phyloP scores from a whole-genome alignment of 2,888 invertebrate species.

The Diplazon laetatorius region DNA sequence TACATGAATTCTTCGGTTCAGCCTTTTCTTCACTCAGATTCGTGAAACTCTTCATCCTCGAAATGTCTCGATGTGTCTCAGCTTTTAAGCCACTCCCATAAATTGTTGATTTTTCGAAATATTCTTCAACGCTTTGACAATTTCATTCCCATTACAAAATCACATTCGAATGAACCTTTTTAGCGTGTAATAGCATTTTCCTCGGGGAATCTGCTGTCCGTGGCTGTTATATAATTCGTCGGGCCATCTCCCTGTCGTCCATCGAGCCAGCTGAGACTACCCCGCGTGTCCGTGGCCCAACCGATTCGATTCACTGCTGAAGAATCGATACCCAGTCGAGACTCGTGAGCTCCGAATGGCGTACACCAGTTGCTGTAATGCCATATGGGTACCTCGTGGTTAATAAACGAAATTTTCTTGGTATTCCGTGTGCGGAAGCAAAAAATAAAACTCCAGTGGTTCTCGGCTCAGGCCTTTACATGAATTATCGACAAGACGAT shows the following conservation, averaged over 20 bases:
- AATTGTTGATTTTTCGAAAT: no score
- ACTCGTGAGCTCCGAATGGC: neutral
- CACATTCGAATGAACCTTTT: neutral
- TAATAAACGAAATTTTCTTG: constrained; percentile 45
- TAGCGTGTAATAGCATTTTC: neutral
- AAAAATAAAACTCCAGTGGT: constrained; percentile 5
- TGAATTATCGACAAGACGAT: constrained; percentile 17
- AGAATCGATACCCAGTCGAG: constrained; percentile 49
- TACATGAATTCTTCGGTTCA: no score
- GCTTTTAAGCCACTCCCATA: no score
- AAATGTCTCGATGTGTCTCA: no score
- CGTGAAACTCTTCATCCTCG: no score
- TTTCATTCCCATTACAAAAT: neutral
- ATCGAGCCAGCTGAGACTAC: constrained; percentile 7
- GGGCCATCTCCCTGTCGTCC: constrained; percentile 1
- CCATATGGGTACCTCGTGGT: constrained; percentile 24
- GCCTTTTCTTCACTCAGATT: no score
- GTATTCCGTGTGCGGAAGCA: neutral
- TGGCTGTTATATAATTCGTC: constrained; percentile 21
- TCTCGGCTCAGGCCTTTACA: neutral
- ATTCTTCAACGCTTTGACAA: no score
- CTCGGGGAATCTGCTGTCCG: neutral
- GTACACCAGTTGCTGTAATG: constrained; percentile 46
- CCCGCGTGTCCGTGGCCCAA: constrained; percentile 13
- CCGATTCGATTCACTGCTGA: constrained; percentile 29